Evolutionary conservation across 2,888 invertebrate genomes (phyloP).

Genomic region (Apodemia hepburni): DNA sequence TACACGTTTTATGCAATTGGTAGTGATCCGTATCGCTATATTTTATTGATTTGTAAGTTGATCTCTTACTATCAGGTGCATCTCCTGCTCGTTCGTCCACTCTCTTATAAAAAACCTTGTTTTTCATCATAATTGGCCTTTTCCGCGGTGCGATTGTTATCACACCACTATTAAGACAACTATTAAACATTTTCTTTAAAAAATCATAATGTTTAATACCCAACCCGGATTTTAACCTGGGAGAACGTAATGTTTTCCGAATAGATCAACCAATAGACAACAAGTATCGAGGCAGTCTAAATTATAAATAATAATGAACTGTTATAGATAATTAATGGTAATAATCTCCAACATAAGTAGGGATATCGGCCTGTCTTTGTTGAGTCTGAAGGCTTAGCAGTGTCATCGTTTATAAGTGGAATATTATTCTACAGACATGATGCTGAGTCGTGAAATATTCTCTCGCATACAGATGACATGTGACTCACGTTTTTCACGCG

Average conservation of each 20-base stretch:
- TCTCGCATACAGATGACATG: conserved; percentile 45
- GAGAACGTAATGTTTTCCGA: neutral
- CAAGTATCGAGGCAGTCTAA: neutral
- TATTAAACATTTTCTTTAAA: neutral
- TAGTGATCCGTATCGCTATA: too few relatives aligned
- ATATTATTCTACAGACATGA: conserved; percentile 39
- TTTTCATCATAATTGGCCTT: too few relatives aligned
- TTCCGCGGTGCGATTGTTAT: too few relatives aligned
- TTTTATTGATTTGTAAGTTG: too few relatives aligned
- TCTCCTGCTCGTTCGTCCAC: too few relatives aligned
- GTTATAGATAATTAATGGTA: conserved; percentile 8
- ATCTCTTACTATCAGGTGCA: too few relatives aligned
- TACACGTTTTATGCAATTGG: too few relatives aligned
- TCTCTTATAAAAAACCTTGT: too few relatives aligned
- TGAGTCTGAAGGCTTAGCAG: conserved; percentile 27
- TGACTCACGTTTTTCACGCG: conserved; percentile 75
- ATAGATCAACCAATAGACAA: neutral
- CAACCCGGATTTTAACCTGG: neutral
- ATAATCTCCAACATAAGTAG: conserved; percentile 11
- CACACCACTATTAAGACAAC: too few relatives aligned
- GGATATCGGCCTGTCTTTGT: conserved; percentile 29
- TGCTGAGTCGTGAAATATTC: conserved; percentile 35
- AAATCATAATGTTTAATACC: neutral
- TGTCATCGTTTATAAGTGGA: conserved; percentile 36
- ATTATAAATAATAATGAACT: neutral